phyloP scores from a whole-genome alignment of 2,113 vertebrate genomes.

The Catharus bicknelli region DNA sequence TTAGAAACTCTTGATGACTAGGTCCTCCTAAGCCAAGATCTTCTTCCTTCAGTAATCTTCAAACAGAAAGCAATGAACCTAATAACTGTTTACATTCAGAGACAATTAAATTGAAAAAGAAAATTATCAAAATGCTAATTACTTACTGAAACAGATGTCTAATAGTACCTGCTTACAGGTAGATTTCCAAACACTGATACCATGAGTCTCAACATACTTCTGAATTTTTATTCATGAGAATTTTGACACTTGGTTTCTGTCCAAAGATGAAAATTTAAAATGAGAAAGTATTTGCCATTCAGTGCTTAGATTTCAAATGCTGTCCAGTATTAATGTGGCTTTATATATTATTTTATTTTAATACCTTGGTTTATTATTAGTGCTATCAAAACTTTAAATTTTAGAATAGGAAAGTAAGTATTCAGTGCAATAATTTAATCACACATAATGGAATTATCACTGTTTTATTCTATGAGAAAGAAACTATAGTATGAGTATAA shows the following conservation, averaged over 20 bases:
- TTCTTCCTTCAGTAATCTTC: background rate
- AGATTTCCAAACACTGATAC: background rate
- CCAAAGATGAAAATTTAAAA: background rate
- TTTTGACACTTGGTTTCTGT: background rate
- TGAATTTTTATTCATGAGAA: background rate
- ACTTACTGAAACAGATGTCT: background rate
- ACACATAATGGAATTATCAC: background rate
- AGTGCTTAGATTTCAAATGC: background rate
- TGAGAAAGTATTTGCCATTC: background rate
- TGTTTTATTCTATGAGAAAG: background rate
- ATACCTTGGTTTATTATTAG: background rate
- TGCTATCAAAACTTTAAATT: background rate
- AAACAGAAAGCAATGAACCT: background rate
- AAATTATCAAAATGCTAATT: background rate
- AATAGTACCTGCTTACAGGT: background rate
- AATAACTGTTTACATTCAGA: background rate
- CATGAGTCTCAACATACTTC: background rate
- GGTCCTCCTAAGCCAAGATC: background rate
- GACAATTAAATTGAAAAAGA: background rate
- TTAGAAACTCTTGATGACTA: background rate
- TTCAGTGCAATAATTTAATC: background rate
- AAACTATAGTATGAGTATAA: background rate
- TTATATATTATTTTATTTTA: background rate
- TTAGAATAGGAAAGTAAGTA: background rate
- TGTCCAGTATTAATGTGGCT: background rate